Evolutionary conservation across 1,140 invertebrate species (phyloP), one percentile per base, ranked within the genome.

Genomic region (Eumeta japonica): DNA sequence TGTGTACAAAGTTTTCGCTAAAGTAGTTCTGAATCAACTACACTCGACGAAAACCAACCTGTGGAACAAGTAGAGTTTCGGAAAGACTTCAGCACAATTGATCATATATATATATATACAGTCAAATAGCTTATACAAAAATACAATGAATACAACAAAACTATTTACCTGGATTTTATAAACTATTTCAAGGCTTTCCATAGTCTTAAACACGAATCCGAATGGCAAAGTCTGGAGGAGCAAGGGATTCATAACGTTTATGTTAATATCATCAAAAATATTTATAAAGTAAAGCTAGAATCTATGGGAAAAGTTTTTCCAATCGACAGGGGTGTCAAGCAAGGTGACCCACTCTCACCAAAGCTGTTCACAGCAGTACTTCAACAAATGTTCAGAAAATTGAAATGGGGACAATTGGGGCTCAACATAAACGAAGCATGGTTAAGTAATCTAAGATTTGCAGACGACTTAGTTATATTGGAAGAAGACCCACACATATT

Each of bases 351-450:
- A n/a, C n/a, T n/a, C n/a, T n/a, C n/a, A n/a, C n/a, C n/a, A n/a
- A n/a, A n/a, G n/a, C n/a, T n/a, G n/a, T n/a, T 17, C 28, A 30
- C 2, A 28, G 37, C 16, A 30, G 39, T 4, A 33, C 34, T 16
- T 28, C 32, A 10, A n/a, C n/a, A n/a, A n/a, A n/a, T n/a, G n/a
- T n/a, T n/a, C n/a, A n/a, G n/a, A n/a, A n/a, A n/a, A n/a, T 5
- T 40, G 5, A 12, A 44, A 9, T 46, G 50, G 49, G 37, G 41
- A 0, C 13, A 35, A 0, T 14, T 32, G 2, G 46, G 52, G 4
- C 39, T 50, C n/a, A 43, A 44, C 5, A 54, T 50, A 13, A 44
- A 57, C 28, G 49, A 47, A 16, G 39, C n/a, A n/a, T n/a, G n/a
- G n/a, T n/a, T n/a, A n/a, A n/a, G n/a, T n/a, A n/a, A n/a, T n/a